Evolutionary conservation across 2,888 invertebrate species (phyloP), one percentile per base, ranked within the genome.

Genomic region (Cryptocheilus praepositus): DNA sequence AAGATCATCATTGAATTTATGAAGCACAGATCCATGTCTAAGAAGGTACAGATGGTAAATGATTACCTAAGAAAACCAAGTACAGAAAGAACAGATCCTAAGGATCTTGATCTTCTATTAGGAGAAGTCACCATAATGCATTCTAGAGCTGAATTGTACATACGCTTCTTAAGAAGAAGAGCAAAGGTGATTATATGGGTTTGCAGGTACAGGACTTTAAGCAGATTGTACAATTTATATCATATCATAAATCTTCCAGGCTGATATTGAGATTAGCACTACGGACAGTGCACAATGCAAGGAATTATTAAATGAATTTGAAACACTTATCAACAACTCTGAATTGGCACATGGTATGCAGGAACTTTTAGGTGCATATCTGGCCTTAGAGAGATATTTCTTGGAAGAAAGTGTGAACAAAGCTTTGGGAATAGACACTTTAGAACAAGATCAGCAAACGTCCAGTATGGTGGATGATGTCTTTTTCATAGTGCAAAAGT

Each of bases 391-490:
- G 88, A 95, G 97, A 85, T 98, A 95, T 89, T 99, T 97, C 88
- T 93, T 99, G 92, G 95, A 96, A 77, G 98, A 98, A 89, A 98
- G 97, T 83, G 95, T 98, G 0, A 92, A 93, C 55, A 99, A 98
- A 89, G 99, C 98, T 0, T 91, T 97, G 59, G 92, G 92, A 65
- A 91, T 97, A 91, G 96, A 97, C 82, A 89, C 91, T 0, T 90
- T 94, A 25, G 94, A 95, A 77, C 89, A 91, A n/a, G 93, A 93
- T 3, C 93, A 93, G 67, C 92, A 94, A 76, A 94, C 94, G 0
- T 97, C 98, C 2, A 98, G 96, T 77, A 94, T 99, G 91, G 95
- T 99, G 0, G 99, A 99, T 88, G 99, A 99, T 89, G 95, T 98
- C 0, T 99, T 99, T 90, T 99, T 97, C 88, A 97, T 99, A 76